These are phyloP conservation scores for Heterotilapia buettikoferi DNA, from an alignment of 2,113 vertebrate genomes.

Conservation along the genomic window DNA sequence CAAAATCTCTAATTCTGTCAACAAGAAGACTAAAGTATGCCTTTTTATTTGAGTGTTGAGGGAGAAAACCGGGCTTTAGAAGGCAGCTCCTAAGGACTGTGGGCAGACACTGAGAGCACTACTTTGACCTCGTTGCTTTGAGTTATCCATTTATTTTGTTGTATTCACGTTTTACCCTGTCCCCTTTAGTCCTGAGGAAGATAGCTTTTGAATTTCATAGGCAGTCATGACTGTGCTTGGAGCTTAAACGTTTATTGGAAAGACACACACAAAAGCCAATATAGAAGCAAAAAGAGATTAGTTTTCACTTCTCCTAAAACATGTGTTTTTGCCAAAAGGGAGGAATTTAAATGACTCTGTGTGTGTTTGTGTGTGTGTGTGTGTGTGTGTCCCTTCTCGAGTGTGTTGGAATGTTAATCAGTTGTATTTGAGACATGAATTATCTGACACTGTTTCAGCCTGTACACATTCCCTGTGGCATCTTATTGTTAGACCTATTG, in stretches of 20 bases:
- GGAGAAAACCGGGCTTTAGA: neutral
- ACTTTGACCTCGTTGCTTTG: conserved; percentile 1
- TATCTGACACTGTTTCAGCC: neutral
- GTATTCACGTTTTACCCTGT: neutral
- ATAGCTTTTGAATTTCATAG: conserved; percentile 35
- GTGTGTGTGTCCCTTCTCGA: neutral
- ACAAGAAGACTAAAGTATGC: neutral
- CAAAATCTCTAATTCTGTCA: neutral
- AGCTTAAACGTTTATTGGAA: conserved; percentile 39
- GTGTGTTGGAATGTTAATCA: conserved; percentile 22
- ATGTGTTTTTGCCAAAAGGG: conserved; percentile 20
- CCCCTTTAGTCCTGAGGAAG: conserved; percentile 8
- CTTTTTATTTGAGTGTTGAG: neutral
- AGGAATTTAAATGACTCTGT: conserved; percentile 1
- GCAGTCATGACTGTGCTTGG: conserved; percentile 2
- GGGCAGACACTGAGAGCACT: neutral
- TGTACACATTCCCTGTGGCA: neutral
- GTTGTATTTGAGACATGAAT: neutral
- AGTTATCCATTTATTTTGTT: conserved; percentile 8
- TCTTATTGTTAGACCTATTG: neutral
- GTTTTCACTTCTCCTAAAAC: conserved; percentile 24
- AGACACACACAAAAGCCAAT: conserved; percentile 21
- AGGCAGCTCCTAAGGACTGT: conserved; percentile 16
- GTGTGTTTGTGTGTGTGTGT: neutral
- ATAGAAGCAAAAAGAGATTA: neutral